Conservation (phyloP, 2,113 vertebrate genomes). For the Engraulis encrasicolus region DNA sequence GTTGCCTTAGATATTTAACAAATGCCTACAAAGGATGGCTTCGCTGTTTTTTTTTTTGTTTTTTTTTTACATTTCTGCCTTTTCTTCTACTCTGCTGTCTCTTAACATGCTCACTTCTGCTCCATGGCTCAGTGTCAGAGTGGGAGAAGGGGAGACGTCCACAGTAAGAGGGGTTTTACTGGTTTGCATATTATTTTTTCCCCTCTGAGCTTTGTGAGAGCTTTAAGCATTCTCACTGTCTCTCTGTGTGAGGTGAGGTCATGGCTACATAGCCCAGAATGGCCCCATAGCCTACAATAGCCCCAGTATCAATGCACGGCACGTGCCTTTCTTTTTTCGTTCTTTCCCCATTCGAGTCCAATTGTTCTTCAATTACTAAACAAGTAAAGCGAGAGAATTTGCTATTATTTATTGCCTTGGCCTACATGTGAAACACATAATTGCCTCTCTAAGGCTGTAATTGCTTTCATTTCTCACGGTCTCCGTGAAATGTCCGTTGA, state of each 20-base stretch:
- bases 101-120: neutral
- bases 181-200: constrained; percentile 32
- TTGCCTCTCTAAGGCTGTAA: constrained; percentile 71
- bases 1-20: constrained; percentile 7
- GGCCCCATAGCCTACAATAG: constrained; percentile 42
- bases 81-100: neutral
- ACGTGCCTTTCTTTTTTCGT: constrained; percentile 24
- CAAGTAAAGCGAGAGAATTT: constrained; percentile 53
- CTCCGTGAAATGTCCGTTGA: constrained; percentile 35
- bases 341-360: constrained; percentile 50
- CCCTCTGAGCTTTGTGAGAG: constrained; percentile 38
- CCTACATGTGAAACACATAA: constrained; percentile 58
- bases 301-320: constrained; percentile 29
- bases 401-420: constrained; percentile 62
- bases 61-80: neutral
- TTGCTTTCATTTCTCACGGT: constrained; percentile 73
- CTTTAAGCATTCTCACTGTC: constrained; percentile 32
- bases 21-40: constrained; percentile 4
- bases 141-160: too few relatives aligned
- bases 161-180: neutral
- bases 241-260: too few relatives aligned
- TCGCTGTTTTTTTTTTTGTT: too few relatives aligned
- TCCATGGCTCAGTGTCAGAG: constrained; percentile 29
- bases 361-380: constrained; percentile 67
- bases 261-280: too few relatives aligned